These are phyloP conservation scores for Festucalex cinctus DNA, from an alignment of 2,113 vertebrate species.

Conservation along the genomic window DNA sequence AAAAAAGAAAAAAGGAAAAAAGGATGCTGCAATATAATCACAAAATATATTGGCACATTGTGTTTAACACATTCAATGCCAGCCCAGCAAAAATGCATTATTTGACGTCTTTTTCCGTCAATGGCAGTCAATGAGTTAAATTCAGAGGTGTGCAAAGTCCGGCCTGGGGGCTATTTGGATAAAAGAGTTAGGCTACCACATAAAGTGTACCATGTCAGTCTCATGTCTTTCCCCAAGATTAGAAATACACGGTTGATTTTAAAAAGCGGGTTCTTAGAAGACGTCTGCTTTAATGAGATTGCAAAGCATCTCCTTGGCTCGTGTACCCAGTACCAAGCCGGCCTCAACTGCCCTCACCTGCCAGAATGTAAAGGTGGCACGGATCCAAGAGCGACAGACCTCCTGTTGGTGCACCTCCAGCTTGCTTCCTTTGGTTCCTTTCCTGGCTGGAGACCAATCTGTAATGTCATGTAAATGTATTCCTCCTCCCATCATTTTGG, in stretches of 20 bases:
- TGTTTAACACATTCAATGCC: no score
- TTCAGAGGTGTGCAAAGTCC: no score
- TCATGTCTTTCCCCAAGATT: not conserved
- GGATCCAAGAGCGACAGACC: conserved; percentile 43
- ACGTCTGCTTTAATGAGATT: conserved; percentile 22
- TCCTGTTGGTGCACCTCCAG: conserved; percentile 51
- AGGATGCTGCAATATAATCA: no score
- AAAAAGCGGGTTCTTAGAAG: not conserved
- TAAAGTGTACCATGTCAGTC: not conserved
- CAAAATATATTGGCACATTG: no score
- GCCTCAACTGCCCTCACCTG: conserved; percentile 51
- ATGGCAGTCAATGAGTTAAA: no score
- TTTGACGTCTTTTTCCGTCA: no score
- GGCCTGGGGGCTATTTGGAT: no score
- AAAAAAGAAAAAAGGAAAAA: no score
- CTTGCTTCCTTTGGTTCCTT: conserved; percentile 45
- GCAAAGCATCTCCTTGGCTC: conserved; percentile 34
- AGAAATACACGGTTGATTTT: not conserved
- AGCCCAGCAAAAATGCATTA: no score
- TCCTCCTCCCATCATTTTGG: not conserved
- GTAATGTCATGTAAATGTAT: conserved; percentile 3
- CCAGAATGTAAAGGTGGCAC: conserved; percentile 50
- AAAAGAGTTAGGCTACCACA: not conserved
- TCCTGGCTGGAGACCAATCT: conserved; percentile 14
- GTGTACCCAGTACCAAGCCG: conserved; percentile 29